phyloP scores from a whole-genome alignment of 1,140 invertebrate species.

The Oncopodura yosiiana region DNA sequence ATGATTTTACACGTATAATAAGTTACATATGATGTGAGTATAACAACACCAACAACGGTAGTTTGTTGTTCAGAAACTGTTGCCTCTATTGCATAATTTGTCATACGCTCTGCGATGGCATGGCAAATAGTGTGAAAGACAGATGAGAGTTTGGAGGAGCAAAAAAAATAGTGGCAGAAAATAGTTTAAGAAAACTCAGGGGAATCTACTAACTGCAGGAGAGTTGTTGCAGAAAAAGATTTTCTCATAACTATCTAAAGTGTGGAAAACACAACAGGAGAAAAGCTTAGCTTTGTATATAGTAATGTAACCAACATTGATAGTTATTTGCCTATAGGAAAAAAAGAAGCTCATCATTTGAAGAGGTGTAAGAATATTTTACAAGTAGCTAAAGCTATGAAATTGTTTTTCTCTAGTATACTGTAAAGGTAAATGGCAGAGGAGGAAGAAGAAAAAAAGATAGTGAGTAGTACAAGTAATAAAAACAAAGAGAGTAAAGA shows the following conservation, averaged over 20 bases:
- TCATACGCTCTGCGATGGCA: slow-evolving; percentile 24
- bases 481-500: too few species aligned
- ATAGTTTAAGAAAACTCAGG: neutral
- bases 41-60: too few species aligned
- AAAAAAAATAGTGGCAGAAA: neutral
- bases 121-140: too few species aligned
- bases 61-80: neutral
- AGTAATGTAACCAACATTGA: too few species aligned
- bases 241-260: too few species aligned
- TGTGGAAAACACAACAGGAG: too few species aligned
- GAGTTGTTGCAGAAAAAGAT: neutral
- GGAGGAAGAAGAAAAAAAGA: slow-evolving; percentile 11
- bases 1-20: too few species aligned
- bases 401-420: slow-evolving; percentile 6
- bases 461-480: slow-evolving; percentile 12
- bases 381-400: neutral
- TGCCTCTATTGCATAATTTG: slow-evolving; percentile 25
- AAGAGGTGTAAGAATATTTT: neutral
- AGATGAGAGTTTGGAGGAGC: slow-evolving; percentile 3
- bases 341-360: neutral
- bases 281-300: too few species aligned
- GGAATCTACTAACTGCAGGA: neutral
- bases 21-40: too few species aligned
- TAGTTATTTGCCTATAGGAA: neutral
- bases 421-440: slow-evolving; percentile 21